These are phyloP conservation scores for Pachliopta kotzebuea DNA, from an alignment of 2,888 invertebrate species.

Conservation along the genomic window DNA sequence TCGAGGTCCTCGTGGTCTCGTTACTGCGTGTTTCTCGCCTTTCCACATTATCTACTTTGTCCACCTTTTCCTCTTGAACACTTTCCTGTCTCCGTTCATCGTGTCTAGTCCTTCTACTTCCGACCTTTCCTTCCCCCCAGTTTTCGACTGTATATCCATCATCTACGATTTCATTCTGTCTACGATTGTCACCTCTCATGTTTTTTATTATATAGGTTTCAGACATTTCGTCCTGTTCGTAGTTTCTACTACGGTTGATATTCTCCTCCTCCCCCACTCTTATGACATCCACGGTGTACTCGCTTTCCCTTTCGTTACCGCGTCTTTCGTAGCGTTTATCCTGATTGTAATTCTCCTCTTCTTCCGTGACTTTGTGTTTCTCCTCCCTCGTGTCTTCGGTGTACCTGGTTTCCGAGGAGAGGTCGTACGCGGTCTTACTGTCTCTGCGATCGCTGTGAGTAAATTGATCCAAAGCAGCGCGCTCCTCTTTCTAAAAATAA, in stretches of 20 bases:
- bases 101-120: slow-evolving; percentile 8
- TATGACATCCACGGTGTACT: slow-evolving; percentile 33
- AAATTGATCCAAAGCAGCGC: slow-evolving; percentile 66
- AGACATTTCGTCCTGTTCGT: slow-evolving; percentile 12
- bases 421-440: slow-evolving; percentile 44
- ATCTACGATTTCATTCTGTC: slow-evolving; percentile 20
- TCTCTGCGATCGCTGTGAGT: slow-evolving; percentile 60
- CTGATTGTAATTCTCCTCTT: neutral
- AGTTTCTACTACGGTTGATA: slow-evolving; percentile 2
- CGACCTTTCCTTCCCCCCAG: slow-evolving; percentile 8
- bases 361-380: slow-evolving; percentile 25
- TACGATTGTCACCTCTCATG: slow-evolving; percentile 7
- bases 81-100: slow-evolving; percentile 1
- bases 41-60: slow-evolving; percentile 35
- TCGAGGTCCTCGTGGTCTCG: slow-evolving; percentile 45
- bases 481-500: slow-evolving; percentile 60
- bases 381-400: slow-evolving; percentile 33
- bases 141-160: slow-evolving; percentile 38
- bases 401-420: slow-evolving; percentile 37
- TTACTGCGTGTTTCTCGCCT: slow-evolving; percentile 44
- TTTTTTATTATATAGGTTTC: slow-evolving; percentile 19
- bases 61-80: slow-evolving; percentile 22
- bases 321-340: slow-evolving; percentile 12
- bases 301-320: slow-evolving; percentile 21
- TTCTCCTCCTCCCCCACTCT: slow-evolving; percentile 31